phyloP scores from a whole-genome alignment of 2,888 invertebrate genomes.

The Eupithecia subfuscata region DNA sequence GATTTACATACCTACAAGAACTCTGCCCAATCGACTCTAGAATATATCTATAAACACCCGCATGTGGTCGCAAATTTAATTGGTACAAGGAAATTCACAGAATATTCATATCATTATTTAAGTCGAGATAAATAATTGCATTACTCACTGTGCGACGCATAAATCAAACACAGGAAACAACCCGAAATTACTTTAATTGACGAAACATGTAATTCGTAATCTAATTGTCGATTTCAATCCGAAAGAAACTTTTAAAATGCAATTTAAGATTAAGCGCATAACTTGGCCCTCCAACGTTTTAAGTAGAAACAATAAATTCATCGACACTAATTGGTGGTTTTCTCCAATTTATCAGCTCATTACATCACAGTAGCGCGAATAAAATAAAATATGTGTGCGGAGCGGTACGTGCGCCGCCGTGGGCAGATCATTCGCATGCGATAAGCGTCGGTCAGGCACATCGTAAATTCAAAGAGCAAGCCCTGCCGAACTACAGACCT shows the following conservation, averaged over 20 bases:
- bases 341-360: conserved; percentile 85
- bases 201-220: conserved; percentile 46
- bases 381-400: conserved; percentile 84
- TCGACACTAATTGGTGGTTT: conserved; percentile 85
- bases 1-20: conserved; percentile 57
- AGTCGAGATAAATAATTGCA: conserved; percentile 35
- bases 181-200: conserved; percentile 44
- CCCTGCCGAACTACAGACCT: conserved; percentile 81
- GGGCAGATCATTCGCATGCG: conserved; percentile 84
- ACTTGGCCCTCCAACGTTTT: conserved; percentile 82
- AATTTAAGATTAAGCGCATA: conserved; percentile 77
- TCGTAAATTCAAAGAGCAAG: conserved; percentile 83
- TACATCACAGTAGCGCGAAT: conserved; percentile 85
- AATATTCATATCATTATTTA: conserved; percentile 25
- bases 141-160: conserved; percentile 32
- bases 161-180: conserved; percentile 42
- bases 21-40: conserved; percentile 38
- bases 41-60: conserved; percentile 5
- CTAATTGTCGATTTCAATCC: conserved; percentile 65
- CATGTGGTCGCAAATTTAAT: conserved; percentile 21
- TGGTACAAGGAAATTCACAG: conserved; percentile 15
- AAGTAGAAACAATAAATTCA: conserved; percentile 85
- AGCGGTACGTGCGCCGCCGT: conserved; percentile 81
- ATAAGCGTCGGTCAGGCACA: conserved; percentile 83
- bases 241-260: conserved; percentile 72